These are phyloP conservation scores for Drosophila eugracilis DNA, from an alignment of 1,140 invertebrate genomes.

Conservation along the genomic window DNA sequence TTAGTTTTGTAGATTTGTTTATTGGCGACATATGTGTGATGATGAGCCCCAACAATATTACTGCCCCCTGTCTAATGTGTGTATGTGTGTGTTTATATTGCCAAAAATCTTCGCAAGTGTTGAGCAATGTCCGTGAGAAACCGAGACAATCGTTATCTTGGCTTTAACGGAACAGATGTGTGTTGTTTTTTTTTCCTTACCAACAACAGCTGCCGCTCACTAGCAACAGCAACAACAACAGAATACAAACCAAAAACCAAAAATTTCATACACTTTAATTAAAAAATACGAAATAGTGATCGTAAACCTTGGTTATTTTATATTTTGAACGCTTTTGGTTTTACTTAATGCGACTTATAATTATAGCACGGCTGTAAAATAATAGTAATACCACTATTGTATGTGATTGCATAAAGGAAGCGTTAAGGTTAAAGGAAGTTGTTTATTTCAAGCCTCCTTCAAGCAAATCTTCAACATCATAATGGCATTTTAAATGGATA, in stretches of 20 bases:
- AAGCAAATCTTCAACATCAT: neutral
- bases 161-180: conserved; percentile 48
- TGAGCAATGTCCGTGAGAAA: conserved; percentile 28
- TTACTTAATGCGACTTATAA: conserved; percentile 16
- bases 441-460: neutral
- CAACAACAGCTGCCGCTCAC: conserved; percentile 36
- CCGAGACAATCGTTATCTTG: conserved; percentile 43
- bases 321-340: conserved; percentile 3
- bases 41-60: conserved; percentile 1
- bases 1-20: conserved; percentile 75
- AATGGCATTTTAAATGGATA: neutral
- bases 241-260: conserved; percentile 1
- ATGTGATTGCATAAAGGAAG: conserved; percentile 5
- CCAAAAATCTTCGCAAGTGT: conserved; percentile 33
- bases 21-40: conserved; percentile 42
- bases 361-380: conserved; percentile 1
- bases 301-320: conserved; percentile 29
- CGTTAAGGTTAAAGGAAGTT: neutral
- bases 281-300: conserved; percentile 34
- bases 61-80: neutral
- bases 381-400: neutral
- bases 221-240: conserved; percentile 17
- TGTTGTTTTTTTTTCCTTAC: conserved; percentile 16
- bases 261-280: conserved; percentile 27
- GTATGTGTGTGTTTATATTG: conserved; percentile 36